These are phyloP conservation scores for Drosophila gaucha DNA, from an alignment of 2,888 invertebrate species.

Conservation along the genomic window DNA sequence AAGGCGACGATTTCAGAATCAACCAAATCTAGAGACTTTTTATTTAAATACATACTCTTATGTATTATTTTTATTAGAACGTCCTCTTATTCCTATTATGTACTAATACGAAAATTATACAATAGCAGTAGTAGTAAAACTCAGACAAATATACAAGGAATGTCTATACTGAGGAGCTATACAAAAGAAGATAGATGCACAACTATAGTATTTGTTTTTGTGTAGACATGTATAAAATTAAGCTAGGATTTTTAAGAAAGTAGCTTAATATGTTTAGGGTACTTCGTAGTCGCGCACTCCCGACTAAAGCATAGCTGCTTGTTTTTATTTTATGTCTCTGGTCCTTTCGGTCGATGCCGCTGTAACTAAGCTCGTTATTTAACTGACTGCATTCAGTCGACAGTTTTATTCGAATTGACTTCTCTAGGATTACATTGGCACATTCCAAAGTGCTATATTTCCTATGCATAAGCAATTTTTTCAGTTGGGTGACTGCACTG, in stretches of 20 bases:
- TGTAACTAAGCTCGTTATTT: constrained; percentile 40
- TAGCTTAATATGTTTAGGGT: background rate
- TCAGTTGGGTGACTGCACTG: constrained; percentile 33
- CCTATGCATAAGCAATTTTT: constrained; percentile 39
- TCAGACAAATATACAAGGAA: too few species aligned
- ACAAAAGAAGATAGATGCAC: too few species aligned
- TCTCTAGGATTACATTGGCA: constrained; percentile 35
- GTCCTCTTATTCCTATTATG: too few species aligned
- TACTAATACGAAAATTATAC: too few species aligned
- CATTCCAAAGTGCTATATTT: constrained; percentile 27
- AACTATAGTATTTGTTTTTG: background rate
- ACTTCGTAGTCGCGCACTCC: background rate
- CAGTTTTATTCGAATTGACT: constrained; percentile 34
- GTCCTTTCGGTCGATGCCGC: background rate
- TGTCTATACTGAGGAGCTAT: background rate
- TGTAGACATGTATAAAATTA: background rate
- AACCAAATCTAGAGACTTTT: too few species aligned
- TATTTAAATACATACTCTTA: too few species aligned
- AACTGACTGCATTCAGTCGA: constrained; percentile 40
- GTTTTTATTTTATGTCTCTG: constrained; percentile 24
- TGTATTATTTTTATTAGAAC: too few species aligned
- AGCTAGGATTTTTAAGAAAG: background rate
- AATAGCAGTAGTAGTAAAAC: too few species aligned
- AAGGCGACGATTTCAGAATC: too few species aligned
- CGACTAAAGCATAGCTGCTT: background rate